phyloP scores from a whole-genome alignment of 2,888 invertebrate species.

The Hybos culiciformis region DNA sequence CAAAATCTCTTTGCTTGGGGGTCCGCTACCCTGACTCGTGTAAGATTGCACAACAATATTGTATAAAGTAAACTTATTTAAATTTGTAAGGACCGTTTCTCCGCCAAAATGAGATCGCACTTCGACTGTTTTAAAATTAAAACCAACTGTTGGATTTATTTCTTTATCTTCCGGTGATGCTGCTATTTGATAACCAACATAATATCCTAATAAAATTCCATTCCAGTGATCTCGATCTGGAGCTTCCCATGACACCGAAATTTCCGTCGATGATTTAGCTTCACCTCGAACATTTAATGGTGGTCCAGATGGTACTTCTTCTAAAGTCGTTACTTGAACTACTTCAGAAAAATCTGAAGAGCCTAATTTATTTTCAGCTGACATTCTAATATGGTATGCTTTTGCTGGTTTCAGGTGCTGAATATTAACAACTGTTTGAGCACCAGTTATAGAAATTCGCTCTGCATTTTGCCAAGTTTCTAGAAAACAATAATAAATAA shows the following conservation, averaged over 20 bases:
- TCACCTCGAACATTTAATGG: conserved; percentile 70
- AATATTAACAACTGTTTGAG: conserved; percentile 67
- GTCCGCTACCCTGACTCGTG: conserved; percentile 74
- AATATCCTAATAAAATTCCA: conserved; percentile 74
- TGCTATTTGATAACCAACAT: conserved; percentile 65
- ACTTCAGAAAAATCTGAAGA: conserved; percentile 77
- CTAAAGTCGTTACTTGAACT: conserved; percentile 71
- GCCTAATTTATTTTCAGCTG: conserved; percentile 81
- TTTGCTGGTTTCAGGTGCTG: conserved; percentile 73
- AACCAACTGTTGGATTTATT: conserved; percentile 41
- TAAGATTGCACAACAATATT: conserved; percentile 76
- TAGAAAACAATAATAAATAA: conserved; percentile 15
- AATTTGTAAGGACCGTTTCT: conserved; percentile 51
- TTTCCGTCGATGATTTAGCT: conserved; percentile 71
- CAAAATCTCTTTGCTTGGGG: conserved; percentile 64
- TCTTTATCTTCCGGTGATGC: conserved; percentile 34
- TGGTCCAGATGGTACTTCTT: conserved; percentile 72
- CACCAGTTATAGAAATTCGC: conserved; percentile 67
- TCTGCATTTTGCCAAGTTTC: conserved; percentile 74
- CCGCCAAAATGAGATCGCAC: conserved; percentile 56
- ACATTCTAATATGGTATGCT: conserved; percentile 74
- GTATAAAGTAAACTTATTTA: conserved; percentile 67
- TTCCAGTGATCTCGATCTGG: conserved; percentile 78
- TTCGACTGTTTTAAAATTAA: conserved; percentile 65
- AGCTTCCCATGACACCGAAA: conserved; percentile 75